These are phyloP conservation scores for Nettapus auritus DNA, from an alignment of 2,113 vertebrate species.

Conservation along the genomic window DNA sequence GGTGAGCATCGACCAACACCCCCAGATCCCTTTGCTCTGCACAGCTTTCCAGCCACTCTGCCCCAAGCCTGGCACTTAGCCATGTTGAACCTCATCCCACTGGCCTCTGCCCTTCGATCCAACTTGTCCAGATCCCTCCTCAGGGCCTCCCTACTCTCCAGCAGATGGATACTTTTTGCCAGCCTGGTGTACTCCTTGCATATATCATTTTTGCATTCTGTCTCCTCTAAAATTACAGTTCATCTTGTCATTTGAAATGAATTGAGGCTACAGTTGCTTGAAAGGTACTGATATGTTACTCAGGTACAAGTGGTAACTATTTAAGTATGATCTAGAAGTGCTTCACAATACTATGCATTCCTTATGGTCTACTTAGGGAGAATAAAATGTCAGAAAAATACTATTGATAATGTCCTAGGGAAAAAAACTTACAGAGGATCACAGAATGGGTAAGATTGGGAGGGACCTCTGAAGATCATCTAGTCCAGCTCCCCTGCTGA, in stretches of 20 bases:
- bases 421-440: background rate
- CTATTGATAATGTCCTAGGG: background rate
- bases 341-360: background rate
- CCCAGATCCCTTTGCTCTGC: too few species aligned
- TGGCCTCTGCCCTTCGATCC: too few species aligned
- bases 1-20: too few species aligned
- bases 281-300: background rate
- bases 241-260: background rate
- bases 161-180: too few species aligned
- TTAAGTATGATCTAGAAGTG: background rate
- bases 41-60: too few species aligned
- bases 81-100: too few species aligned
- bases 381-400: background rate
- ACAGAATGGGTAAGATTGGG: too few species aligned
- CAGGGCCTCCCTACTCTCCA: too few species aligned
- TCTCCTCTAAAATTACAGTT: background rate
- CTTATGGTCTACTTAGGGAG: background rate
- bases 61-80: too few species aligned
- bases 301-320: background rate
- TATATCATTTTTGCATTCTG: background rate
- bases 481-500: too few species aligned
- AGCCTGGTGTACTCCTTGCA: accelerated
- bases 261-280: background rate
- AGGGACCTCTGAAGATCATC: too few species aligned
- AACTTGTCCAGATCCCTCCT: too few species aligned